Base-by-base conservation (phyloP, 2,888 invertebrate species). In the Eustalomyia histrio region DNA sequence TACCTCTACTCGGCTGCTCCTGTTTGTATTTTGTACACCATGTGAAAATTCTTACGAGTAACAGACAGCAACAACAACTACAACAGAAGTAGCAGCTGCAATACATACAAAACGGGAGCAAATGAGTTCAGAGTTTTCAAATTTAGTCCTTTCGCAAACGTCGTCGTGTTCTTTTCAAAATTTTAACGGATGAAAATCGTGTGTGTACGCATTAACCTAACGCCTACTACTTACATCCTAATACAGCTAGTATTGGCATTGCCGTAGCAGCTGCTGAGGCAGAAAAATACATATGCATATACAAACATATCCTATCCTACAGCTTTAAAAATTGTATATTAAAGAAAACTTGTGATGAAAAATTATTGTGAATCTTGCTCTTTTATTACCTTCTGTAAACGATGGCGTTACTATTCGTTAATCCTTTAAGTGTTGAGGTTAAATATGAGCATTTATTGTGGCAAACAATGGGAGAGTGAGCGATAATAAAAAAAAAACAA, bases 71-170 rank as follows among this genome's bases (percentile, higher is more conserved):
- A 39, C 43, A 61, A 12, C 43, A 61, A n/a, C n/a, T n/a, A 12
- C 39, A 39, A 39, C 60, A 9, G 39, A 60, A 21, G 12, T 47
- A 43, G 35, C 43, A 47, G 63, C 64, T 74, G 65, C 39, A 63
- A 82, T 65, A 80, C 78, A 68, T 52, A 75, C 73, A 82, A 82
- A 76, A 79, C 65, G 80, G 79, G 83, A 80, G 80, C 57, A 79
- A 81, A 71, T 83, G 74, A 78, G 80, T 83, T 82, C 71, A 79
- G 81, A 83, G 72, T 83, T 83, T 84, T 83, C 65, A 53, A 84
- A 85, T 85, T 86, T 88, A 88, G 89, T 88, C 88, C 87, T 89
- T 88, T 88, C 85, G 85, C 87, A 88, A 86, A 87, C 89, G 87
- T 88, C 87, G 87, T 84, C 86, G 84, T 84, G 86, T 86, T 86